Percentiles rank a stretch among this genome's conserved stretches.
Conservation (phyloP, 2,888 invertebrate species). For the Rhagonycha fulva region DNA sequence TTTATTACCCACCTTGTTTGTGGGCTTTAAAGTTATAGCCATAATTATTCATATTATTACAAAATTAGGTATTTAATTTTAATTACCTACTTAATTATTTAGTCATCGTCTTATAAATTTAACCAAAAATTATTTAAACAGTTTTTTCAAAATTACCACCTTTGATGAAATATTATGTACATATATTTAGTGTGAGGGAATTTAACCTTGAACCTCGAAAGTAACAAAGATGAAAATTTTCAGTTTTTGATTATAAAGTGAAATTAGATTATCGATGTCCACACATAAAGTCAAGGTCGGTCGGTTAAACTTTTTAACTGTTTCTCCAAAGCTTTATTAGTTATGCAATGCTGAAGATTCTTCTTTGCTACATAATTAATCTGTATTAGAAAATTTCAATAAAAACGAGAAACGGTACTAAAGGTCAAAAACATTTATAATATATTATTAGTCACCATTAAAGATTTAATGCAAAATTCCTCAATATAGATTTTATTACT, state of each 20-base stretch:
- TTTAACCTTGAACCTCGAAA: not conserved
- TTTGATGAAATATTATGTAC: not conserved
- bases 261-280: not conserved
- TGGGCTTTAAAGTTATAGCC: not conserved
- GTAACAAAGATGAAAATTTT: not conserved
- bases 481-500: not conserved
- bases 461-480: not conserved
- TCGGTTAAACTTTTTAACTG: not conserved
- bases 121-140: not conserved
- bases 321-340: not conserved
- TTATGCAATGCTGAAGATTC: not conserved
- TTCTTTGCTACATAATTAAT: not conserved
- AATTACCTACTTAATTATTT: not conserved
- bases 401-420: not conserved
- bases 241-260: slow-evolving; percentile 1
- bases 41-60: not conserved
- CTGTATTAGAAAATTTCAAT: not conserved
- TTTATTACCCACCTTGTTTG: not conserved
- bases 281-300: not conserved
- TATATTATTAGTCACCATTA: not conserved
- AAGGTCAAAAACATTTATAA: not conserved
- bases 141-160: not conserved
- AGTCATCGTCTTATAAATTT: not conserved
- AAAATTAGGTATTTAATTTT: not conserved
- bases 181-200: not conserved